Percentiles rank a stretch among this genome's conserved stretches.
Evolutionary conservation across 2,888 invertebrate genomes (phyloP).

Genomic region (Helicoverpa assulta): DNA sequence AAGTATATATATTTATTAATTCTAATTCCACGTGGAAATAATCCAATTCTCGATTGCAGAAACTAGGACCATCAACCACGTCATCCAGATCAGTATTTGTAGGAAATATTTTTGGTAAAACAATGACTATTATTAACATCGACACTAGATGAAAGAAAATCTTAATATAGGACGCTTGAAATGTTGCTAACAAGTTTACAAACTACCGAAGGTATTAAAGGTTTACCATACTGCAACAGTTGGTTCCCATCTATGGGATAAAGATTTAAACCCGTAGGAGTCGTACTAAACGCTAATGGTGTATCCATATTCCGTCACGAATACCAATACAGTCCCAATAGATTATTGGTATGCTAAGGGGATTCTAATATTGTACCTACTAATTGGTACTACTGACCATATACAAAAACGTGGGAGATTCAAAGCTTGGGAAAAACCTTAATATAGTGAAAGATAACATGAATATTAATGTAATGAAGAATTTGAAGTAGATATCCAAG

Average conservation of each 20-base stretch:
- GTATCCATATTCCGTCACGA: constrained; percentile 14
- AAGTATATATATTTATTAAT: too few relatives aligned
- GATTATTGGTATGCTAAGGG: constrained; percentile 12
- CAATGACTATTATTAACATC: background rate
- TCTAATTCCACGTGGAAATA: too few relatives aligned
- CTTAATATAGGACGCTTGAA: background rate
- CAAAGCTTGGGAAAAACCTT: background rate
- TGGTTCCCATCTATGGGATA: constrained; percentile 1
- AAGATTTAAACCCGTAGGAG: constrained; percentile 11
- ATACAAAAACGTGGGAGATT: constrained; percentile 2
- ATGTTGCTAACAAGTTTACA: background rate
- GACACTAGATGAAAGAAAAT: background rate
- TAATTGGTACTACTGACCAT: constrained; percentile 3
- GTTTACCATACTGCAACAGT: background rate
- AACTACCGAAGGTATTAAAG: background rate
- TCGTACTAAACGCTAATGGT: constrained; percentile 15
- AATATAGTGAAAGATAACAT: background rate
- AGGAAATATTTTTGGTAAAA: background rate
- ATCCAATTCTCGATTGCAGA: too few relatives aligned
- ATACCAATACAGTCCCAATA: constrained; percentile 20
- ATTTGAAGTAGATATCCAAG: background rate
- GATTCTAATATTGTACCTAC: background rate
- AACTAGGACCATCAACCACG: too few relatives aligned
- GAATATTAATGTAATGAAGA: background rate
- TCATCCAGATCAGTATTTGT: too few relatives aligned